phyloP scores from a whole-genome alignment of 1,140 invertebrate species.

The Euschistus heros region DNA sequence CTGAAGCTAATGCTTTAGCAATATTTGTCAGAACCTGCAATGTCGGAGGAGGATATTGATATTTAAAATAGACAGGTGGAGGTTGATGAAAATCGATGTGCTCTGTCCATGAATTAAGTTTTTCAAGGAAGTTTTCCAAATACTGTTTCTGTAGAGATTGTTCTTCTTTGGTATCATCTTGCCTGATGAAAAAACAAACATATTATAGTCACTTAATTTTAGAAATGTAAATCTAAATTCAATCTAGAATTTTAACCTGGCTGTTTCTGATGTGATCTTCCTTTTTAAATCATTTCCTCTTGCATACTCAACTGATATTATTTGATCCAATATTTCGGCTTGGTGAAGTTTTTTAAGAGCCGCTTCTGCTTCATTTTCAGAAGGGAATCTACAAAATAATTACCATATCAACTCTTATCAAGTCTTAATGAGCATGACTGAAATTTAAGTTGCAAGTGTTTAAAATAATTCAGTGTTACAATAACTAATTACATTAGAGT shows the following conservation, averaged over 20 bases:
- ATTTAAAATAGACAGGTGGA: conserved; percentile 57
- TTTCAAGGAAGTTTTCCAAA: conserved; percentile 52
- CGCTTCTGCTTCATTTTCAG: conserved; percentile 42
- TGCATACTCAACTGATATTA: conserved; percentile 52
- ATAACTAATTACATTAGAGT: too few species aligned
- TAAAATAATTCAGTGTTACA: too few species aligned
- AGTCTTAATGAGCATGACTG: too few species aligned
- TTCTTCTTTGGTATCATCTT: conserved; percentile 18
- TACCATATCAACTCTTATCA: too few species aligned
- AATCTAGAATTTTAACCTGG: background rate
- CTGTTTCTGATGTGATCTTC: conserved; percentile 22
- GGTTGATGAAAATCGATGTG: conserved; percentile 56
- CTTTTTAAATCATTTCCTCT: conserved; percentile 29
- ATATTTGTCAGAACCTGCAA: conserved; percentile 66
- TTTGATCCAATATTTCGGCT: conserved; percentile 44
- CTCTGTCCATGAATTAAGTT: conserved; percentile 55
- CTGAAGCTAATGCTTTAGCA: conserved; percentile 54
- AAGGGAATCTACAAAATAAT: conserved; percentile 44
- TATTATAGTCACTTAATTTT: background rate
- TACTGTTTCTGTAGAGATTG: conserved; percentile 33
- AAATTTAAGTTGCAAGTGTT: too few species aligned
- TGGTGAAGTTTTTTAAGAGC: conserved; percentile 53
- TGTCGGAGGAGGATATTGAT: conserved; percentile 65
- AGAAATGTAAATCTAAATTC: background rate
- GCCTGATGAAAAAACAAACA: conserved; percentile 5